Percentiles rank a stretch among this genome's conserved stretches.
These are phyloP conservation scores for Thelaira solivaga DNA, from an alignment of 2,888 invertebrate species.

Conservation along the genomic window DNA sequence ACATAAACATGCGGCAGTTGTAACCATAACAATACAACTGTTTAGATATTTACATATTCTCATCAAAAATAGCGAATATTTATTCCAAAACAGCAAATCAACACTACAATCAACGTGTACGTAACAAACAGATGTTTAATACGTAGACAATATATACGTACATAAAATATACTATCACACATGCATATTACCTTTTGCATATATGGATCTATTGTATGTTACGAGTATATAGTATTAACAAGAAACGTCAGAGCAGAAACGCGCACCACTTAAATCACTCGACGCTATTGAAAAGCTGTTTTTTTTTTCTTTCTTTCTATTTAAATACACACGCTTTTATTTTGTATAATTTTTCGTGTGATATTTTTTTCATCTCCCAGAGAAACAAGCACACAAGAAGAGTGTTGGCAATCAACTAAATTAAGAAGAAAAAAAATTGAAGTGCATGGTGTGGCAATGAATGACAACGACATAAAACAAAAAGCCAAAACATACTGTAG, in stretches of 20 bases:
- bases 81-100: too few species aligned
- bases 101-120: too few species aligned
- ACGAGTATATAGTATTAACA: not conserved
- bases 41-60: conserved; percentile 8
- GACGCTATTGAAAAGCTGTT: not conserved
- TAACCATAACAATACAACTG: not conserved
- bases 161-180: not conserved
- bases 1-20: not conserved
- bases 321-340: conserved; percentile 5
- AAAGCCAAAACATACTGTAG: not conserved
- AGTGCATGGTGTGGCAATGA: conserved; percentile 34
- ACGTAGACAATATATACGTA: not conserved
- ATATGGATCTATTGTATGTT: too few species aligned
- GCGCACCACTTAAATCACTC: conserved; percentile 39
- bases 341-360: not conserved
- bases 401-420: conserved; percentile 56
- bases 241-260: conserved; percentile 1
- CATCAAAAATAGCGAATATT: too few species aligned
- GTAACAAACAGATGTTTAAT: not conserved
- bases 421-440: conserved; percentile 19
- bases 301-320: conserved; percentile 11
- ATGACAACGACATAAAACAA: conserved; percentile 2
- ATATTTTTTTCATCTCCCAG: not conserved
- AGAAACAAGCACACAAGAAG: conserved; percentile 35
- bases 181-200: not conserved